Evolutionary conservation across 2,113 vertebrate genomes (phyloP).

Genomic region (Anarrhichthys ocellatus): DNA sequence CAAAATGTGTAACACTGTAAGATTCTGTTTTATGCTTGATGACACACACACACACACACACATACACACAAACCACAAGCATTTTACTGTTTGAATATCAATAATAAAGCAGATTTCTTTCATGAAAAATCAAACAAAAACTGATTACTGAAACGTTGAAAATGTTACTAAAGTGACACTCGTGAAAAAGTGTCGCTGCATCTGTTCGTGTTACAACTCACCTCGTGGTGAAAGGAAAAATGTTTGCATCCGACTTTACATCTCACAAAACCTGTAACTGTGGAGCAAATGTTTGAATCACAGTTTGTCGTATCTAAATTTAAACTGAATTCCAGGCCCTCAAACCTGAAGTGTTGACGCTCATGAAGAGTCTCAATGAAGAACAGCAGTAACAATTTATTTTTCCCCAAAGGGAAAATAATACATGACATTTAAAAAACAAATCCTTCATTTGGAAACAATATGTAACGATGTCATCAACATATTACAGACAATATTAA

Average conservation of each 20-base stretch:
- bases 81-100: not conserved
- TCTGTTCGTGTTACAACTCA: not conserved
- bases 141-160: not conserved
- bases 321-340: not conserved
- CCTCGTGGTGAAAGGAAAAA: too few species aligned
- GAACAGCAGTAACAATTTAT: constrained; percentile 26
- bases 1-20: not conserved
- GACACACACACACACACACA: not conserved
- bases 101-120: not conserved
- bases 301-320: not conserved
- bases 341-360: not conserved
- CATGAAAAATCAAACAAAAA: not conserved
- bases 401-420: constrained; percentile 27
- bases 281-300: not conserved
- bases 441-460: constrained; percentile 62
- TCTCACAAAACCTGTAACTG: not conserved
- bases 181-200: not conserved
- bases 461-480: not conserved
- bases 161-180: not conserved
- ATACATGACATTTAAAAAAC: constrained; percentile 10
- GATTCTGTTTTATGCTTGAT: not conserved
- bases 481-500: constrained; percentile 13
- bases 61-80: not conserved
- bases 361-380: not conserved
- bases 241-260: not conserved